phyloP scores from a whole-genome alignment of 2,888 invertebrate species.

The Lasioglossum malachurum region DNA sequence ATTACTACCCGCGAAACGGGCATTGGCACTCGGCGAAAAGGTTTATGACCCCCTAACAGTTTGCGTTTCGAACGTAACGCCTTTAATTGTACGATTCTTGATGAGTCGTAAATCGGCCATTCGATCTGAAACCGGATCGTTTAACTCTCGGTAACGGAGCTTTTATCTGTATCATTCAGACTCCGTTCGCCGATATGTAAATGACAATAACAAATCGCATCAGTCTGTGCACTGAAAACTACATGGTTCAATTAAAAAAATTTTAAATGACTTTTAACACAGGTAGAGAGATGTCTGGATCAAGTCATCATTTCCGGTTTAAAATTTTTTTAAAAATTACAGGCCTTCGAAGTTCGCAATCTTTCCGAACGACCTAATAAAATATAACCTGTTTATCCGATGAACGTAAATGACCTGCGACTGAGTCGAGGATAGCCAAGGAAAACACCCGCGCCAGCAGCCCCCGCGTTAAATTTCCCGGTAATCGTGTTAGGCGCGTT shows the following conservation, averaged over 20 bases:
- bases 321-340: too few species aligned
- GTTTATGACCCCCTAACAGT: background rate
- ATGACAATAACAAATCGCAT: too few species aligned
- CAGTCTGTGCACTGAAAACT: too few species aligned
- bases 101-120: background rate
- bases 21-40: background rate
- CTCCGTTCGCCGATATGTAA: background rate
- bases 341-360: too few species aligned
- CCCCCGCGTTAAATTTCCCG: conserved; percentile 19
- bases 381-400: background rate
- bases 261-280: too few species aligned
- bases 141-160: background rate
- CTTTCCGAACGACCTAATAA: background rate
- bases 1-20: background rate
- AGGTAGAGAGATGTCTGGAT: too few species aligned
- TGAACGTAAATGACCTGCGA: conserved; percentile 1
- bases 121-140: background rate
- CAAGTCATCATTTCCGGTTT: too few species aligned
- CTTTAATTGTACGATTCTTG: background rate
- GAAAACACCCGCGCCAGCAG: background rate
- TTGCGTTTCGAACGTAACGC: background rate
- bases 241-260: too few species aligned
- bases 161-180: background rate
- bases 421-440: conserved; percentile 6
- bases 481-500: conserved; percentile 24